phyloP scores from a whole-genome alignment of 1,140 invertebrate genomes.

The Dryas iulia region DNA sequence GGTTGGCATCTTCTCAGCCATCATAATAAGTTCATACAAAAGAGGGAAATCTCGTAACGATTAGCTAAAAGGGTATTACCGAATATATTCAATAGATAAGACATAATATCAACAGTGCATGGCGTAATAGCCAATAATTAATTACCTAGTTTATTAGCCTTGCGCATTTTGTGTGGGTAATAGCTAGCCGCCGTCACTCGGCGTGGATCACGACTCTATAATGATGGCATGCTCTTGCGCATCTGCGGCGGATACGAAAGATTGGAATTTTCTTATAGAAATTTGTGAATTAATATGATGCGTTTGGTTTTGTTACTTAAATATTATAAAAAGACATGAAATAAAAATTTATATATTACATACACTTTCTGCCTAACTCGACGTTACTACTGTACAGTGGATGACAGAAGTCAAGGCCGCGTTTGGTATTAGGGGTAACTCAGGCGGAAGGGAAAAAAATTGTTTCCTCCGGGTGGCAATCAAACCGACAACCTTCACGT shows the following conservation, averaged over 20 bases:
- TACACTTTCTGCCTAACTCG: too few relatives aligned
- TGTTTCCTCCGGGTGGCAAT: too few relatives aligned
- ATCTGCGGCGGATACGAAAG: constrained; percentile 7
- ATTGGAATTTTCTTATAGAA: not conserved
- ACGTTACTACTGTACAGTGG: too few relatives aligned
- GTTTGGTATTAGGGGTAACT: too few relatives aligned
- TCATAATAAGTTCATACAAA: not conserved
- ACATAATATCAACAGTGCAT: not conserved
- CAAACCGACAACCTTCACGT: too few relatives aligned
- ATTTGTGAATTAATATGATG: not conserved
- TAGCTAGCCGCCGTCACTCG: constrained; percentile 10
- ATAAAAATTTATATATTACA: too few relatives aligned
- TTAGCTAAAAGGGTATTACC: not conserved
- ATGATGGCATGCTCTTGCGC: constrained; percentile 10
- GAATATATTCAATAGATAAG: not conserved
- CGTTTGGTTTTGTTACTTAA: too few relatives aligned
- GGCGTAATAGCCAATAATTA: not conserved
- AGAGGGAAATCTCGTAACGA: not conserved
- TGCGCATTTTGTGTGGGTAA: not conserved
- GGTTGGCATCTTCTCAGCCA: too few relatives aligned
- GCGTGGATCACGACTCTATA: constrained; percentile 10
- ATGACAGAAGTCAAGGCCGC: too few relatives aligned
- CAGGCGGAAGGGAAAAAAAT: too few relatives aligned
- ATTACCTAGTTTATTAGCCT: constrained; percentile 5
- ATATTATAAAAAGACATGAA: too few relatives aligned